A percentile compares a stretch with the other conserved stretches of the same genome.
phyloP scores from a whole-genome alignment of 1,140 invertebrate species.

The Bombus waltoni region DNA sequence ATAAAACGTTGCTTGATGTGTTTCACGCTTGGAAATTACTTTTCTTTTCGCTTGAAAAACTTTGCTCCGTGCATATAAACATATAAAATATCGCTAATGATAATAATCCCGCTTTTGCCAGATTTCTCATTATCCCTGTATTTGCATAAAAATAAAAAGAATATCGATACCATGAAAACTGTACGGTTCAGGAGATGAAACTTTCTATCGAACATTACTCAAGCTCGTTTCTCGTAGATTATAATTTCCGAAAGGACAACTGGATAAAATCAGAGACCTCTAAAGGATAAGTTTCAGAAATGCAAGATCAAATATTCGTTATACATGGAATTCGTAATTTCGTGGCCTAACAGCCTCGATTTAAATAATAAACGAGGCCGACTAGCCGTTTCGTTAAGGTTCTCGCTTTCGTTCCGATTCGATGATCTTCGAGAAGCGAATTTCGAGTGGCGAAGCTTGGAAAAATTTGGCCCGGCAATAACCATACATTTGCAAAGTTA shows the following conservation, averaged over 20 bases:
- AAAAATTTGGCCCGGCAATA: conserved; percentile 17
- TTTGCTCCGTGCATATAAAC: background rate
- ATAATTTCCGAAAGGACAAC: too few species aligned
- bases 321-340: background rate
- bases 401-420: background rate
- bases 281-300: background rate
- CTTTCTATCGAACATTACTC: background rate
- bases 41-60: too few species aligned
- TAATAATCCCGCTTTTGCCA: background rate
- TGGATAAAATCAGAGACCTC: too few species aligned
- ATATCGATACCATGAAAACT: background rate
- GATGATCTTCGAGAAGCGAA: background rate
- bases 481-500: conserved; percentile 25
- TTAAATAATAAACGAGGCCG: conserved; percentile 1
- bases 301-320: background rate
- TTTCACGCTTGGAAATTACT: background rate
- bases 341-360: background rate
- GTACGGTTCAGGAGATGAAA: background rate
- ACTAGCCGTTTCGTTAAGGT: too few species aligned
- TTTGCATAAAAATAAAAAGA: background rate
- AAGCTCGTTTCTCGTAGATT: too few species aligned
- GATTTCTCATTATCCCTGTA: background rate
- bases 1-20: background rate
- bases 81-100: background rate
- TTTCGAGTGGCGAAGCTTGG: background rate